phyloP scores from a whole-genome alignment of 2,797 vertebrate genomes.

The Melanotaenia nigrans region DNA sequence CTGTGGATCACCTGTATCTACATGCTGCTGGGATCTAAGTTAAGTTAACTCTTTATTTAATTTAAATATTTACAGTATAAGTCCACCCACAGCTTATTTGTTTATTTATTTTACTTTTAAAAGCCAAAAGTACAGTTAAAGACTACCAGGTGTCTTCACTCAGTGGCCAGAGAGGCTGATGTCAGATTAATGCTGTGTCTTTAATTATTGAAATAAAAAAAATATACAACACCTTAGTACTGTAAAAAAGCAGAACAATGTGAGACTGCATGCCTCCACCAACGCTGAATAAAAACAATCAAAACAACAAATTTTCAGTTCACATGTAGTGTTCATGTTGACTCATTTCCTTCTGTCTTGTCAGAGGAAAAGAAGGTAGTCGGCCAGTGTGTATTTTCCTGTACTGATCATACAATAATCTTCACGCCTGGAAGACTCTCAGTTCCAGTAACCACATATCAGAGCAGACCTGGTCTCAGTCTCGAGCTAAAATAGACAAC shows the following conservation, averaged over 20 bases:
- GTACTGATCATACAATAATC: conserved; percentile 51
- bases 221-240: background rate
- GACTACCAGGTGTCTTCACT: background rate
- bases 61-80: background rate
- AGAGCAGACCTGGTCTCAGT: conserved; percentile 51
- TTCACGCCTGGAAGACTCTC: conserved; percentile 57
- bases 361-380: conserved; percentile 8
- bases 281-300: background rate
- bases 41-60: background rate
- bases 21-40: background rate
- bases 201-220: background rate
- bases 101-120: background rate
- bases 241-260: background rate
- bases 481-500: conserved; percentile 76
- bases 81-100: background rate
- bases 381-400: conserved; percentile 24
- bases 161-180: background rate
- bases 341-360: background rate
- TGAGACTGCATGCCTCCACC: background rate
- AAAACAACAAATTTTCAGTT: background rate
- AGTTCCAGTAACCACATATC: conserved; percentile 61
- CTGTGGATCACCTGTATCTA: background rate
- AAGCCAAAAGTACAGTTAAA: background rate
- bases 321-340: background rate
- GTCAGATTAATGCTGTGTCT: background rate